Conservation (phyloP, 2,797 vertebrate species). For the Ataeniobius toweri region DNA sequence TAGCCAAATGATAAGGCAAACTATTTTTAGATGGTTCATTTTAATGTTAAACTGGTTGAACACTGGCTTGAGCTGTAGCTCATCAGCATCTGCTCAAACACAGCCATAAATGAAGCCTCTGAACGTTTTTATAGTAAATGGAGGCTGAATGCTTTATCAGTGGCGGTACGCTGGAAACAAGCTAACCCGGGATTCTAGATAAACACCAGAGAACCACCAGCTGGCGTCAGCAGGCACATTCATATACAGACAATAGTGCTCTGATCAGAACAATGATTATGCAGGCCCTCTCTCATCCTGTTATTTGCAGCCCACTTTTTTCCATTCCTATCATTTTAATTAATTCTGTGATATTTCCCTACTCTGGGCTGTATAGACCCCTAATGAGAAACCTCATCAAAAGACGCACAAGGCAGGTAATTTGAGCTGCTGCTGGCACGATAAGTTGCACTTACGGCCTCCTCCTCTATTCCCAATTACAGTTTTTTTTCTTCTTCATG, state of each 20-base stretch:
- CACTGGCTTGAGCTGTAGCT: slow-evolving; percentile 1
- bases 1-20: not conserved
- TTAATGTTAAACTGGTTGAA: slow-evolving; percentile 40
- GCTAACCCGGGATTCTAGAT: slow-evolving; percentile 69
- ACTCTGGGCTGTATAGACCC: slow-evolving; percentile 76
- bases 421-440: slow-evolving; percentile 64
- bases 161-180: slow-evolving; percentile 53
- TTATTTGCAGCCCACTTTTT: slow-evolving; percentile 69
- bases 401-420: slow-evolving; percentile 73
- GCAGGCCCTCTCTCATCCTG: slow-evolving; percentile 59
- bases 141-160: slow-evolving; percentile 75
- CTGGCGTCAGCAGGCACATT: slow-evolving; percentile 71
- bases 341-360: slow-evolving; percentile 83
- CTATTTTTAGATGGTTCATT: slow-evolving; percentile 2
- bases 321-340: slow-evolving; percentile 82
- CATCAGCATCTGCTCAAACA: slow-evolving; percentile 19
- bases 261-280: slow-evolving; percentile 83
- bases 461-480: slow-evolving; percentile 64
- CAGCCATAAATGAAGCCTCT: slow-evolving; percentile 70
- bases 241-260: slow-evolving; percentile 75
- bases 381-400: slow-evolving; percentile 83
- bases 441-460: slow-evolving; percentile 49
- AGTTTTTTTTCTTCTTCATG: slow-evolving; percentile 53
- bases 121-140: slow-evolving; percentile 64
- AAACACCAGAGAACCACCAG: slow-evolving; percentile 69